Evolutionary conservation across 1,140 invertebrate genomes (phyloP).

Genomic region (Danaus plexippus): DNA sequence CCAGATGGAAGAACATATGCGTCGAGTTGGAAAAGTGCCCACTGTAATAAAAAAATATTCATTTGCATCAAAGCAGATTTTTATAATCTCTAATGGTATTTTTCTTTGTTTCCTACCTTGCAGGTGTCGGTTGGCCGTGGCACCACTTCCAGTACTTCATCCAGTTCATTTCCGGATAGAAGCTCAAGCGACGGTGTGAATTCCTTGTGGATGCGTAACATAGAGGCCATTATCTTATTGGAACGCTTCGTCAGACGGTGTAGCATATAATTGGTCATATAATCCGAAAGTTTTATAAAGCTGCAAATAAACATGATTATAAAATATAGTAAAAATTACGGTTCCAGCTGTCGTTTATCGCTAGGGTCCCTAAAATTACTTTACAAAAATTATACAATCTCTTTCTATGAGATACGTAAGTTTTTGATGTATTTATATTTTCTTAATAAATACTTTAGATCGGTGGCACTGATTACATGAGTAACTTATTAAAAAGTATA

Average conservation of each 20-base stretch:
- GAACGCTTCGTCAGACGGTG: constrained; percentile 78
- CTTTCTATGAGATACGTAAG: no score
- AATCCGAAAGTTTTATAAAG: constrained; percentile 83
- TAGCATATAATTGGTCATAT: constrained; percentile 80
- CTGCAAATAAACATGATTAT: constrained; percentile 56
- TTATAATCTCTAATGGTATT: neutral
- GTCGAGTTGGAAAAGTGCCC: constrained; percentile 74
- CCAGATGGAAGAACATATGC: constrained; percentile 64
- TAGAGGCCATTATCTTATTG: constrained; percentile 73
- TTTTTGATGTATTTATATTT: no score
- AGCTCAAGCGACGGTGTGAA: constrained; percentile 39
- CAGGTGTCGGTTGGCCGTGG: constrained; percentile 62
- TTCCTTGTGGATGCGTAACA: constrained; percentile 72
- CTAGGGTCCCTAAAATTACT: no score
- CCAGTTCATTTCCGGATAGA: constrained; percentile 32
- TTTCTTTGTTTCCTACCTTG: constrained; percentile 31
- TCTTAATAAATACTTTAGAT: no score
- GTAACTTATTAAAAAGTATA: no score
- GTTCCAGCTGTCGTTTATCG: no score
- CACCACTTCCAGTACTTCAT: constrained; percentile 69
- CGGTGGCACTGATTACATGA: no score
- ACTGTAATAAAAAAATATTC: constrained; percentile 38
- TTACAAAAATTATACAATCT: no score
- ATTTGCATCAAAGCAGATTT: neutral
- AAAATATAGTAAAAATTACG: no score